These are phyloP conservation scores for Serinus canaria DNA, from an alignment of 2,113 vertebrate species.

Conservation along the genomic window DNA sequence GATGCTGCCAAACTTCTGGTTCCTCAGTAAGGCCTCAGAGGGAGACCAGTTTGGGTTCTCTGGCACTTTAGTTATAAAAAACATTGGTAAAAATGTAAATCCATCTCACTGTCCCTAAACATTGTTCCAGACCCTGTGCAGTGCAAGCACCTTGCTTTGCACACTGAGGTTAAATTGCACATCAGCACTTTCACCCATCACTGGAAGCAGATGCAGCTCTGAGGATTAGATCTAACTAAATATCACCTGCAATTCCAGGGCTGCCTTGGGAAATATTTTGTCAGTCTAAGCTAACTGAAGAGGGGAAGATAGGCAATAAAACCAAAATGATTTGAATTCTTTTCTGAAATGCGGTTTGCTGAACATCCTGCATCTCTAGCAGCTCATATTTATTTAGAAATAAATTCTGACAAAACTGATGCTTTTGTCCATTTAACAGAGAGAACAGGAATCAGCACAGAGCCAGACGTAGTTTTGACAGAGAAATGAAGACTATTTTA, in stretches of 20 bases:
- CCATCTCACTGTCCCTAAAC: not conserved
- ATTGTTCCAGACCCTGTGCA: not conserved
- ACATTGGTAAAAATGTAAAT: not conserved
- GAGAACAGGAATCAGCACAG: not conserved
- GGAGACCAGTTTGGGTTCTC: not conserved
- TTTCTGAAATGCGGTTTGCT: slow-evolving; percentile 24
- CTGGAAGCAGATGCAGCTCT: not conserved
- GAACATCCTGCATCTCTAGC: slow-evolving; percentile 19
- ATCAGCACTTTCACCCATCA: not conserved
- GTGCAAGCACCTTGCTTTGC: not conserved
- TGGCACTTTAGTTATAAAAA: not conserved
- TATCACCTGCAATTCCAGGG: not conserved
- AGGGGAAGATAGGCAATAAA: not conserved
- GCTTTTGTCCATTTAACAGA: slow-evolving; percentile 4
- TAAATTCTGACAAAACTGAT: not conserved
- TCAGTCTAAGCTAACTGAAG: not conserved
- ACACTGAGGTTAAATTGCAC: not conserved
- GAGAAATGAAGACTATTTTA: slow-evolving; percentile 8
- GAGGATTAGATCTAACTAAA: not conserved
- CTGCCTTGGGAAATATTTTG: not conserved
- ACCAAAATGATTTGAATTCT: slow-evolving; percentile 21
- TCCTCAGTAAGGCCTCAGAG: not conserved
- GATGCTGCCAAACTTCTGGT: not conserved
- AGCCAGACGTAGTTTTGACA: slow-evolving; percentile 6
- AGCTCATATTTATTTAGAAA: slow-evolving; percentile 51